Base-by-base conservation (phyloP, 2,888 invertebrate genomes). In the Thymelicus sylvestris region DNA sequence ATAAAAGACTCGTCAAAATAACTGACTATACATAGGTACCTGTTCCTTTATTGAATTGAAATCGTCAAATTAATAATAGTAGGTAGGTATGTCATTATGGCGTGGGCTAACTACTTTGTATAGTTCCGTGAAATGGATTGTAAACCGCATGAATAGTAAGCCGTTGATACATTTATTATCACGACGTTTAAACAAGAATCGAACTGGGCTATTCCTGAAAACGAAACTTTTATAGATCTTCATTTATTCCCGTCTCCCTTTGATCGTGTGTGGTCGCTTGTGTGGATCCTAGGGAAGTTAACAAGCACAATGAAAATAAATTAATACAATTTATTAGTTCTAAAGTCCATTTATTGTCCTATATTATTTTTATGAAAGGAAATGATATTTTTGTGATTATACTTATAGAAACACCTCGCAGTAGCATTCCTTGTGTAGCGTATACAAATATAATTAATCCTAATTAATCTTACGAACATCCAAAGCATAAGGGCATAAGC, bases 161-260 rank as follows among this genome's bases (percentile, higher is more conserved):
- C 83, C 83, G 88, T 78, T 88, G 91, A 91, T 89, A 83, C 89
- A 87, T 91, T 91, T 91, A 91, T 91, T 90, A 90, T 90, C 84
- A 81, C 82, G 79, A 79, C 84, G 81, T 80, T 82, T 82, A 84
- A 85, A 86, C 79, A 85, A 82, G 83, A 86, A 88, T 89, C 85
- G 83, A 84, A 85, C 80, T 19, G 64, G 31, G 85, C 83, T 87
- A 85, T 87, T 88, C 86, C 86, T 86, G 85, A 89, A 90, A 88
- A 87, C 81, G 76, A 81, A 86, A 84, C 81, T 88, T 90, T 89
- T 89, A 88, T 87, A 83, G 89, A 82, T 83, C 81, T 77, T 74
- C 81, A 81, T 82, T 84, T 83, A 84, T 84, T 81, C 77, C 78
- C 63, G 80, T 77, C 75, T 74, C 74, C 79, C 85, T 90, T 89